These are phyloP conservation scores for Uria aalge DNA, from an alignment of 2,113 vertebrate species.

Conservation along the genomic window DNA sequence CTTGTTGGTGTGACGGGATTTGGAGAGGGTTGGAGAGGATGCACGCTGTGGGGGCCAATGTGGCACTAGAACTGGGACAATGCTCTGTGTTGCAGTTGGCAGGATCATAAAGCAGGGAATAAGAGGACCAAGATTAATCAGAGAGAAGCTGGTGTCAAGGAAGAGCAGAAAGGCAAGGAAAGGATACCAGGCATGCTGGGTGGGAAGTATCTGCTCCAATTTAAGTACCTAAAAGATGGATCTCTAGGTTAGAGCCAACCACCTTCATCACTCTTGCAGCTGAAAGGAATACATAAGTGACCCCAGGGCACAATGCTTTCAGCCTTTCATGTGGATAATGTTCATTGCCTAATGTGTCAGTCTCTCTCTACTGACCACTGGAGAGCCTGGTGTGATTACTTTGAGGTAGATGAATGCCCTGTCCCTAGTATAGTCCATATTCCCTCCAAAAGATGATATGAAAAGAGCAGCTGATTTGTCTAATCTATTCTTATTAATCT, in stretches of 20 bases:
- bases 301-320: neutral
- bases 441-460: neutral
- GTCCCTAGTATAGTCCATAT: neutral
- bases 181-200: accelerated
- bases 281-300: neutral
- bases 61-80: neutral
- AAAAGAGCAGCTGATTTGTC: neutral
- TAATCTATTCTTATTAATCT: neutral
- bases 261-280: neutral
- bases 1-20: accelerated
- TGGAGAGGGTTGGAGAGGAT: neutral
- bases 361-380: neutral
- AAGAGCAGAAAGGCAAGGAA: neutral
- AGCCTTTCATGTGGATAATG: neutral
- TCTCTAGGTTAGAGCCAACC: neutral
- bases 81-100: neutral
- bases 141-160: neutral
- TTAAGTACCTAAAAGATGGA: neutral
- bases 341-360: neutral
- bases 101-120: neutral
- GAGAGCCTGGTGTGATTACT: neutral
- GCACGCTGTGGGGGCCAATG: neutral
- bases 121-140: neutral
- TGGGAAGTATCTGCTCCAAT: neutral
- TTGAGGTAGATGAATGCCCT: neutral